Conservation (phyloP, 1,140 invertebrate genomes). For the Piezodorus guildinii region DNA sequence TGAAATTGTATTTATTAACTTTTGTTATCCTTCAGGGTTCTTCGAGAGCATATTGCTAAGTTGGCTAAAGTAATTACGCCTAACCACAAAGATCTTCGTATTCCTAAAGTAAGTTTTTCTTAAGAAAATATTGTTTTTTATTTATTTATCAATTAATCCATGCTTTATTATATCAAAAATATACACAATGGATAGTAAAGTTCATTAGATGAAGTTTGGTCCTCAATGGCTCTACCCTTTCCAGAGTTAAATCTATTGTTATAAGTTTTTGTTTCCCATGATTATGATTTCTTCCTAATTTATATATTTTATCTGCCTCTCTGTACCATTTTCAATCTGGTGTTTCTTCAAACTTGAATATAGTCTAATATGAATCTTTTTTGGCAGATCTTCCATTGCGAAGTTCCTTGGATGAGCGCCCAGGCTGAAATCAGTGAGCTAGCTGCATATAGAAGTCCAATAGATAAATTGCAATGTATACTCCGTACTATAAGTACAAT, state of each 20-base stretch:
- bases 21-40: constrained; percentile 42
- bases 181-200: no score
- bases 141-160: no score
- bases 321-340: background rate
- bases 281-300: no score
- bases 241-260: no score
- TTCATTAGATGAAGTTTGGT: no score
- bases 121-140: background rate
- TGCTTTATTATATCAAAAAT: no score
- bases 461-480: constrained; percentile 86
- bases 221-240: no score
- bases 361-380: background rate
- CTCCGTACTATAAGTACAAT: constrained; percentile 82
- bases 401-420: constrained; percentile 95
- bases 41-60: constrained; percentile 80
- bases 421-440: constrained; percentile 86
- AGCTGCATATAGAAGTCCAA: constrained; percentile 85
- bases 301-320: no score
- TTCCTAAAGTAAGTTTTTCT: constrained; percentile 46
- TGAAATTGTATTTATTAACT: no score
- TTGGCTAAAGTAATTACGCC: constrained; percentile 68
- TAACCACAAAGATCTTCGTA: constrained; percentile 68
- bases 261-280: no score
- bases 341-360: background rate
- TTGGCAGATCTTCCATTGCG: constrained; percentile 57